Percentiles rank a stretch among this genome's conserved stretches.
Conservation (phyloP, 2,113 vertebrate genomes). For the Hyperopisus bebe region DNA sequence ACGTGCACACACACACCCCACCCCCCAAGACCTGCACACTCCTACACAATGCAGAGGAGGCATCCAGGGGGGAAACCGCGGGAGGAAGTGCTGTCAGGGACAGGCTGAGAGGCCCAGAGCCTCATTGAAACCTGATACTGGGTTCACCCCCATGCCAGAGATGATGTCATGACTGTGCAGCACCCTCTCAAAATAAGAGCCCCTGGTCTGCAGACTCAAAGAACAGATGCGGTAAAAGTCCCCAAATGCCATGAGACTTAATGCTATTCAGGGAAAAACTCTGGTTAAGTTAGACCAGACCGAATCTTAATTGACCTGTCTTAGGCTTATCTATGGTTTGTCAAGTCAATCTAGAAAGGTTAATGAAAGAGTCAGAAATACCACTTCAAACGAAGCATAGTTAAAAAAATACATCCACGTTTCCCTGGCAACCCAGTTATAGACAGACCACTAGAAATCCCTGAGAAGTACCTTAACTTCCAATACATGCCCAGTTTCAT, state of each 20-base stretch:
- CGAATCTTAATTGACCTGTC: neutral
- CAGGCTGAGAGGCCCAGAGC: neutral
- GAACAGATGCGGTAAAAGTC: neutral
- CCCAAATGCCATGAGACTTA: neutral
- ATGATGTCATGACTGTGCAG: neutral
- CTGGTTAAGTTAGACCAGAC: neutral
- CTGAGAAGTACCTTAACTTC: neutral
- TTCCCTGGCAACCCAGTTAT: neutral
- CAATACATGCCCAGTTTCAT: neutral
- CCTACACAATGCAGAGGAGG: neutral
- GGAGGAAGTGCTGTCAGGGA: slow-evolving; percentile 16
- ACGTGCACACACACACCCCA: neutral
- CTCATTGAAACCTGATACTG: neutral
- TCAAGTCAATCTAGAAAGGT: neutral
- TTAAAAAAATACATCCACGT: neutral
- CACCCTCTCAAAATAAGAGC: neutral
- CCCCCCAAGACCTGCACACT: neutral
- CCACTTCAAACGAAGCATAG: neutral
- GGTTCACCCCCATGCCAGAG: neutral
- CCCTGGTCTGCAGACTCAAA: neutral
- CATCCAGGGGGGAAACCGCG: neutral
- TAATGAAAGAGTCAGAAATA: neutral
- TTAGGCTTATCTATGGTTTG: neutral
- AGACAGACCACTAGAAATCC: neutral
- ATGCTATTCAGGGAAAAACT: neutral